Base-by-base conservation (phyloP, 2,113 vertebrate species). In the Zeus faber region DNA sequence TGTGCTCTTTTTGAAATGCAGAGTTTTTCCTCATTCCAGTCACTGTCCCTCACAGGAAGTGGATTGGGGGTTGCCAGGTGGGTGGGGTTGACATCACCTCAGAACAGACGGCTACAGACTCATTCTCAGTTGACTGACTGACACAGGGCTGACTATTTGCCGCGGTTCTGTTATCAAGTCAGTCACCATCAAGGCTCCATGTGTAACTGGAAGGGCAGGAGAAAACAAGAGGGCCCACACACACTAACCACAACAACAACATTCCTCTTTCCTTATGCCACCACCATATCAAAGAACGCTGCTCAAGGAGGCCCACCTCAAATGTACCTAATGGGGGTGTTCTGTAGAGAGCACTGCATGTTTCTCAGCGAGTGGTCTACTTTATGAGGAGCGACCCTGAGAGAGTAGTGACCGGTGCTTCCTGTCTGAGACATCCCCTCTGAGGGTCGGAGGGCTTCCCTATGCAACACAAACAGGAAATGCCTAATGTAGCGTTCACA, bases 391-490 rank as follows among this genome's bases (percentile, higher is more conserved):
- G 18, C 54, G 74, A 76, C 62, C 74, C 56, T 47, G 50, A 79
- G 52, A 60, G 41, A n/a, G 35, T 20, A 20, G 55, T 47, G 65
- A 66, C 51, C 64, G 56, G 16, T 29, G 55, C 62, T 78, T 85
- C 85, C 83, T 81, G 76, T 58, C 16, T 10, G 17, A 33, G 21
- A 35, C 63, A 57, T 33, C 49, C 47, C 47, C 23, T 55, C 52
- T 21, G 35, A 48, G 26, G 59, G 31, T 50, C 51, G 33, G 31
- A 59, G n/a, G 58, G 52, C 46, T 73, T 76, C 68, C 52, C 58
- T 54, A 49, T 54, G 56, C 2, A 52, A 41, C 49, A 71, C 58
- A 87, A 85, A 84, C 79, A 87, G 83, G 83, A 84, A 76, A 83
- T 77, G 74, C 50, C 65, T 31, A 66, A 73, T 77, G 70, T 45